These are phyloP conservation scores for Ennomos quercinarius DNA, from an alignment of 2,888 invertebrate species.

Conservation along the genomic window DNA sequence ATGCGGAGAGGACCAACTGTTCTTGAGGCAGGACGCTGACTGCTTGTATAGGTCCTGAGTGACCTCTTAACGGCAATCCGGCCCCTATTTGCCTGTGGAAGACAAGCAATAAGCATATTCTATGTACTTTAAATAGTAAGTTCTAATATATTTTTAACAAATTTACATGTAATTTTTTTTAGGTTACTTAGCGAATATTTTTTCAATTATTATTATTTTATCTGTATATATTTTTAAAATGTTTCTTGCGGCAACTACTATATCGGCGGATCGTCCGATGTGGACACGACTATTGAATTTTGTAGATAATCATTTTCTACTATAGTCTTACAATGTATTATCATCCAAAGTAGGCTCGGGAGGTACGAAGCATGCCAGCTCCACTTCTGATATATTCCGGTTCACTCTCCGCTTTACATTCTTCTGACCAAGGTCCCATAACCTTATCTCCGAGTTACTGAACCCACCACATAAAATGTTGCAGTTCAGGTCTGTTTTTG, in stretches of 20 bases:
- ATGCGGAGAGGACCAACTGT: slow-evolving; percentile 89
- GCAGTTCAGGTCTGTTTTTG: slow-evolving; percentile 86
- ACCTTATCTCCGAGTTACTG: slow-evolving; percentile 87
- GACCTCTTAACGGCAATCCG: slow-evolving; percentile 88
- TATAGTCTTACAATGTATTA: slow-evolving; percentile 72
- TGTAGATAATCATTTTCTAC: no score
- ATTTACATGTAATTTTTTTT: no score
- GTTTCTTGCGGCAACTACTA: no score
- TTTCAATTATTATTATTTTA: no score
- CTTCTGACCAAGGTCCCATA: slow-evolving; percentile 87
- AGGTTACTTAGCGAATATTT: no score
- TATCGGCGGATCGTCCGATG: no score
- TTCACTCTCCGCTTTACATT: slow-evolving; percentile 70
- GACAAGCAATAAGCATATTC: no score
- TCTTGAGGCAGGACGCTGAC: slow-evolving; percentile 85
- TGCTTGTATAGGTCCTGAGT: slow-evolving; percentile 90
- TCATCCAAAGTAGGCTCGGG: slow-evolving; percentile 74
- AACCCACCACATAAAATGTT: slow-evolving; percentile 89
- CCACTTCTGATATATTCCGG: slow-evolving; percentile 77
- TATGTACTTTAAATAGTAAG: no score
- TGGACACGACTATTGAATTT: no score
- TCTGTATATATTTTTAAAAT: no score
- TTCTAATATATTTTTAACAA: no score
- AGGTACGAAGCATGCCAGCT: slow-evolving; percentile 80
- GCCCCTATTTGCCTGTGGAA: slow-evolving; percentile 82